Evolutionary conservation across 2,797 vertebrate species (phyloP).

Genomic region (Tinamus major): DNA sequence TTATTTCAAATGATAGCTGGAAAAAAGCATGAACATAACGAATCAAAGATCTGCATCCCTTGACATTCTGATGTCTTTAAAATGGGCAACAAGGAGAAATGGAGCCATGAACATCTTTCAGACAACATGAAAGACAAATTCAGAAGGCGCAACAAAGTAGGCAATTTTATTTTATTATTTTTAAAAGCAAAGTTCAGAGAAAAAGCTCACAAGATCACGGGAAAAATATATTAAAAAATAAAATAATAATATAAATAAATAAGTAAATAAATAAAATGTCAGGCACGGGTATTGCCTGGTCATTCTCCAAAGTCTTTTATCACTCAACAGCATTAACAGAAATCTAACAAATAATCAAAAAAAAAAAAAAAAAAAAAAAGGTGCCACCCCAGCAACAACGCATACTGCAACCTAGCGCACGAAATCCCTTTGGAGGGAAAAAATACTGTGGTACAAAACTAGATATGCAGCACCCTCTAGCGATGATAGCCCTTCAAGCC

Average conservation of each 20-base stretch:
- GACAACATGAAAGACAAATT: background rate
- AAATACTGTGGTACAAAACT: background rate
- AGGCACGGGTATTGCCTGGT: background rate
- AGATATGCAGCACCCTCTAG: slow-evolving; percentile 40
- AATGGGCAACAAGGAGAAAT: background rate
- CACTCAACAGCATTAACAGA: background rate
- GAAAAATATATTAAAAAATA: too few relatives aligned
- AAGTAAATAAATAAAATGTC: too few relatives aligned
- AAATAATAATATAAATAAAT: too few relatives aligned
- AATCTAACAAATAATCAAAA: background rate
- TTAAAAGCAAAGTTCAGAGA: background rate
- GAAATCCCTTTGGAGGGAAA: fast-evolving
- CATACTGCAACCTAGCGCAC: fast-evolving
- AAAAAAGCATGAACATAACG: background rate
- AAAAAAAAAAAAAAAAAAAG: background rate
- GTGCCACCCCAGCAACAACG: background rate
- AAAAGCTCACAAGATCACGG: background rate
- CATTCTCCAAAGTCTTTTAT: background rate
- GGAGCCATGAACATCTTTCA: background rate
- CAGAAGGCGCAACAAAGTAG: background rate
- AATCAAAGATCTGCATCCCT: background rate
- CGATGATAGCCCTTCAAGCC: background rate
- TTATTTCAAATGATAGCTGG: background rate
- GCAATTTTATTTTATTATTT: background rate
- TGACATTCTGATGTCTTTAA: background rate